Percentiles rank a stretch among this genome's conserved stretches.
Conservation (phyloP, 2,113 vertebrate species). For the Psephotus haematonotus region DNA sequence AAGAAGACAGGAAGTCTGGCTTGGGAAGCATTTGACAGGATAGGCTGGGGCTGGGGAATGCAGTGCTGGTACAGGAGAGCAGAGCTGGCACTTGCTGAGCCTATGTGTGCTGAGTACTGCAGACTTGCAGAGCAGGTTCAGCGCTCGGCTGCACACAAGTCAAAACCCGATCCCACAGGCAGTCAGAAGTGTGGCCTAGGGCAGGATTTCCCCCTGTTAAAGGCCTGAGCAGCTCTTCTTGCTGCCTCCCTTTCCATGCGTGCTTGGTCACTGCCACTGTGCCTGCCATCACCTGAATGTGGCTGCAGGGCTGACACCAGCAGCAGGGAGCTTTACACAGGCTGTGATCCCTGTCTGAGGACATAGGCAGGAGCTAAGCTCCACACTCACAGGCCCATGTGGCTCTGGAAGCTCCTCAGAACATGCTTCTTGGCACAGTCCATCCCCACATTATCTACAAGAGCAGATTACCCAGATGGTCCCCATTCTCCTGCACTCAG, state of each 20-base stretch:
- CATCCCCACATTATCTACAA: not conserved
- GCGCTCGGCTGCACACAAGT: not conserved
- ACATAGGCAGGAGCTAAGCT: not conserved
- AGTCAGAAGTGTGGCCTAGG: not conserved
- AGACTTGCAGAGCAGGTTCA: not conserved
- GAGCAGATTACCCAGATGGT: not conserved
- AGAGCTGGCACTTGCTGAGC: not conserved
- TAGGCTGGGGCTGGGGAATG: not conserved
- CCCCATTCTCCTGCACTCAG: not conserved
- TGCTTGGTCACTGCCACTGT: not conserved
- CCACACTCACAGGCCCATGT: fast-evolving
- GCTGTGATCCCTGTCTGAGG: not conserved
- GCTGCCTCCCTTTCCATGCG: not conserved
- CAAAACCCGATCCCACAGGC: not conserved
- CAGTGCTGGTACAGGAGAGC: not conserved
- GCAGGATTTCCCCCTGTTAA: not conserved
- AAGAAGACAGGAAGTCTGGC: not conserved
- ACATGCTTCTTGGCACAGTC: not conserved
- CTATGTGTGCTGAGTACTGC: fast-evolving
- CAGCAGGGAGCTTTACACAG: not conserved
- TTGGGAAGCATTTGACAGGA: not conserved
- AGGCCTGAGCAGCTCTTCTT: not conserved
- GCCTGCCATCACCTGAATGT: not conserved
- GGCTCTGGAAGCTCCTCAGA: not conserved
- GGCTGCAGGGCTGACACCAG: not conserved